phyloP scores from a whole-genome alignment of 2,888 invertebrate genomes.

The Eupithecia vulgata region DNA sequence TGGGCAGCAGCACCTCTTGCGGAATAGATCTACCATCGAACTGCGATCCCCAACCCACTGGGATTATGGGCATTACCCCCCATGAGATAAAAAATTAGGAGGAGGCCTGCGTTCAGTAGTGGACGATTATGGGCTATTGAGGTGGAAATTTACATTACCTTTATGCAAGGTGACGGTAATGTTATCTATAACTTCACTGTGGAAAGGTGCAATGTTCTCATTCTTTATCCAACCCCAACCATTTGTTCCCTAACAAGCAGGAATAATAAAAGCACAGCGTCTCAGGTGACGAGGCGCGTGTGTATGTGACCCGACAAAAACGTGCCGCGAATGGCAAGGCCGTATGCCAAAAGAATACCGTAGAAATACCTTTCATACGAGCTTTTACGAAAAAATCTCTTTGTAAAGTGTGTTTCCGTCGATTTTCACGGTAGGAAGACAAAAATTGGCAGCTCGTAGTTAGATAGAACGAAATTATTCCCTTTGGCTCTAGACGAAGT shows the following conservation, averaged over 20 bases:
- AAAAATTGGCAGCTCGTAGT: not conserved
- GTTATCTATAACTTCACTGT: no score
- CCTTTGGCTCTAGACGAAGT: not conserved
- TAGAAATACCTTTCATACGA: slow-evolving; percentile 39
- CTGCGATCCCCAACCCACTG: no score
- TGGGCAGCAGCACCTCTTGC: no score
- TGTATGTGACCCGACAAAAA: slow-evolving; percentile 54
- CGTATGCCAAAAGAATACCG: slow-evolving; percentile 50
- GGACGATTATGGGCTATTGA: no score
- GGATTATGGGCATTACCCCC: no score
- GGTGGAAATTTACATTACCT: no score
- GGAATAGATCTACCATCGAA: no score
- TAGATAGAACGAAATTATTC: not conserved
- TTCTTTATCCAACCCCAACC: slow-evolving; percentile 3
- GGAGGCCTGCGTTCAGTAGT: no score
- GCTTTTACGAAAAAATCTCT: slow-evolving; percentile 58
- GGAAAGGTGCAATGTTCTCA: not conserved
- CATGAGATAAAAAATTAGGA: no score
- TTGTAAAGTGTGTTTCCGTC: slow-evolving; percentile 54
- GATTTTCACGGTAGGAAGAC: not conserved
- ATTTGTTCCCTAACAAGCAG: slow-evolving; percentile 17
- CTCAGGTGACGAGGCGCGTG: slow-evolving; percentile 55
- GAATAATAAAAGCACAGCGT: slow-evolving; percentile 43
- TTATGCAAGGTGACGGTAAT: no score
- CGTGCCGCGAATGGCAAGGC: slow-evolving; percentile 54